Conservation (phyloP, 2,888 invertebrate genomes). For the Chrysina gloriosa region DNA sequence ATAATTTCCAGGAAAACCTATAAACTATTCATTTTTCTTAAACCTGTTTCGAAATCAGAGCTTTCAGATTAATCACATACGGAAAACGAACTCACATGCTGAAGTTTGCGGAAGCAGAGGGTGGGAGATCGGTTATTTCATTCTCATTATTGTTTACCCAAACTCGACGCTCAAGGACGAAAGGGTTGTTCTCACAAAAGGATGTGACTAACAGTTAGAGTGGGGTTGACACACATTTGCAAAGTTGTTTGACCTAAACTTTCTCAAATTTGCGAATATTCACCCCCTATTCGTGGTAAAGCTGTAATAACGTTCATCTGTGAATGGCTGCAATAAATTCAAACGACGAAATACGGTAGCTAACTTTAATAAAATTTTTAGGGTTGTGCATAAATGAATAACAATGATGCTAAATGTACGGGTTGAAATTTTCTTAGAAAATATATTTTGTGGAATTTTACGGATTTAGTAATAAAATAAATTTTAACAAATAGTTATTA, state of each 20-base stretch:
- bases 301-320: background rate
- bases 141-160: constrained; percentile 34
- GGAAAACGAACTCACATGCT: constrained; percentile 18
- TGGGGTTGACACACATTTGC: constrained; percentile 26
- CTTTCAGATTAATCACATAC: background rate
- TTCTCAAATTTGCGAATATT: constrained; percentile 23
- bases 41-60: background rate
- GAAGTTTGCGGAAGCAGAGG: constrained; percentile 30
- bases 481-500: too few species aligned
- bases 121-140: constrained; percentile 17
- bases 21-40: constrained; percentile 9
- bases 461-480: too few species aligned
- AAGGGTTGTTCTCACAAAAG: constrained; percentile 22
- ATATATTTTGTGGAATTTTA: too few species aligned
- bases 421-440: background rate
- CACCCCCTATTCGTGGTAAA: constrained; percentile 11
- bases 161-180: constrained; percentile 24
- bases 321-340: constrained; percentile 12
- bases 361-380: constrained; percentile 18
- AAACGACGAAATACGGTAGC: constrained; percentile 19
- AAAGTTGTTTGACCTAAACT: constrained; percentile 17
- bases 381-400: background rate
- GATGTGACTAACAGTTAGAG: constrained; percentile 9
- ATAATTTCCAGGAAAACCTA: constrained; percentile 9
- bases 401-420: background rate